phyloP scores from a whole-genome alignment of 2,888 invertebrate species.

The Branchellion lobata region DNA sequence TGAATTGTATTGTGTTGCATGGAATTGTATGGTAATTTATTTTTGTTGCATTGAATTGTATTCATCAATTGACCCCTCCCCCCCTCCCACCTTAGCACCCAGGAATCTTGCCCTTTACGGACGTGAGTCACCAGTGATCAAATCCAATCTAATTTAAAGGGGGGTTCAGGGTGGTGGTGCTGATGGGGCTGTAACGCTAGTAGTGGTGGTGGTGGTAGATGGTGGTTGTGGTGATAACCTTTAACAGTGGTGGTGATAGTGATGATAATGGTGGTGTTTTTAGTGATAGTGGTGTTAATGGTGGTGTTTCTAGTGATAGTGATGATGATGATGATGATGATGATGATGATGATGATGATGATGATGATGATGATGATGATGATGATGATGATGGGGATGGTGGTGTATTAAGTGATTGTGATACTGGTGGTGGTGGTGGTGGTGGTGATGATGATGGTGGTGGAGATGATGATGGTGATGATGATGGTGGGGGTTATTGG shows the following conservation, averaged over 20 bases:
- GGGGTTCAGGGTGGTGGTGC: no score
- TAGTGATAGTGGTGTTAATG: conserved; percentile 4
- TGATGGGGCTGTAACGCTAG: no score
- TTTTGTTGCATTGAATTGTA: no score
- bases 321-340: conserved; percentile 24
- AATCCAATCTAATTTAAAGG: no score
- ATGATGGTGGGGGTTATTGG: background rate
- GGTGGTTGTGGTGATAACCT: no score
- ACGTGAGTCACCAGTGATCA: no score
- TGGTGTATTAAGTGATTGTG: background rate
- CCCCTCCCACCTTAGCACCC: no score
- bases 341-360: conserved; percentile 24
- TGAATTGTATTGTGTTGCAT: no score
- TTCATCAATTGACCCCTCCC: no score
- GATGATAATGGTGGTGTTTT: conserved; percentile 6
- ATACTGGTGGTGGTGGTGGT: background rate
- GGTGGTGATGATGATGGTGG: conserved; percentile 2
- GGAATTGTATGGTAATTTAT: no score
- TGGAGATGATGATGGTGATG: background rate
- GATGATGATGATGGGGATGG: conserved; percentile 8
- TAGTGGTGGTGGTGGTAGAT: no score
- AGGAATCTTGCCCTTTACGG: no score
- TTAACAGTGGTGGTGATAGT: background rate
- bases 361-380: conserved; percentile 27
- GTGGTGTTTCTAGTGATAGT: background rate